A percentile compares a stretch with the other conserved stretches of the same genome.
phyloP scores from a whole-genome alignment of 2,888 invertebrate genomes.

The Brachyopa scutellaris region DNA sequence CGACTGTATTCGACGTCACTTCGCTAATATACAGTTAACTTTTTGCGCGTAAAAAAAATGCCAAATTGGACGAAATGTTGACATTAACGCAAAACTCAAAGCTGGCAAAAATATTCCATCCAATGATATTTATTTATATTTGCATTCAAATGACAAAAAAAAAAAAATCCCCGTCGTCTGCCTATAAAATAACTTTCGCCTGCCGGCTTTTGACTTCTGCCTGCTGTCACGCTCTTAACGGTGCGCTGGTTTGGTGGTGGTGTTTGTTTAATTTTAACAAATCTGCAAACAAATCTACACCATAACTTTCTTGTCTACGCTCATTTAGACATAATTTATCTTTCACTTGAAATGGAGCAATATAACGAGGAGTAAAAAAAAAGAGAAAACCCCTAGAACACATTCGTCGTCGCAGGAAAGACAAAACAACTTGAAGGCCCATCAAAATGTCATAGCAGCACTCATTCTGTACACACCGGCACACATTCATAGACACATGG shows the following conservation, averaged over 20 bases:
- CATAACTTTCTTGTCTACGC: slow-evolving; percentile 6
- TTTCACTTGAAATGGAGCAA: slow-evolving; percentile 6
- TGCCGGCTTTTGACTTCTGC: no score
- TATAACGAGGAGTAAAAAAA: not conserved
- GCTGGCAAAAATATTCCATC: not conserved
- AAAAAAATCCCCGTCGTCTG: slow-evolving; percentile 5
- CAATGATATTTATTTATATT: not conserved
- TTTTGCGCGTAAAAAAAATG: no score
- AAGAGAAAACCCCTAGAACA: no score
- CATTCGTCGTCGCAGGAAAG: no score
- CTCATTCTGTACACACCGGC: not conserved
- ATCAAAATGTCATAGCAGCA: slow-evolving; percentile 35
- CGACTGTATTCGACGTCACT: not conserved
- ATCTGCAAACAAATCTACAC: slow-evolving; percentile 36
- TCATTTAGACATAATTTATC: slow-evolving; percentile 43
- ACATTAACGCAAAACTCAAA: not conserved
- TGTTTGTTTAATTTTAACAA: slow-evolving; percentile 63
- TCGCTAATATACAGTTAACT: not conserved
- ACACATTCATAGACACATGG: not conserved
- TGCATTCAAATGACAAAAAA: slow-evolving; percentile 45
- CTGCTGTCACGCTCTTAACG: slow-evolving; percentile 15
- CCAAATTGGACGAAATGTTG: not conserved
- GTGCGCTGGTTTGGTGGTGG: no score
- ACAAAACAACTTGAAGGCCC: not conserved
- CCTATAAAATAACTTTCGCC: slow-evolving; percentile 24